Percentiles rank a stretch among this genome's conserved stretches.
Conservation (phyloP, 2,113 vertebrate genomes). For the Chaetops frenatus region DNA sequence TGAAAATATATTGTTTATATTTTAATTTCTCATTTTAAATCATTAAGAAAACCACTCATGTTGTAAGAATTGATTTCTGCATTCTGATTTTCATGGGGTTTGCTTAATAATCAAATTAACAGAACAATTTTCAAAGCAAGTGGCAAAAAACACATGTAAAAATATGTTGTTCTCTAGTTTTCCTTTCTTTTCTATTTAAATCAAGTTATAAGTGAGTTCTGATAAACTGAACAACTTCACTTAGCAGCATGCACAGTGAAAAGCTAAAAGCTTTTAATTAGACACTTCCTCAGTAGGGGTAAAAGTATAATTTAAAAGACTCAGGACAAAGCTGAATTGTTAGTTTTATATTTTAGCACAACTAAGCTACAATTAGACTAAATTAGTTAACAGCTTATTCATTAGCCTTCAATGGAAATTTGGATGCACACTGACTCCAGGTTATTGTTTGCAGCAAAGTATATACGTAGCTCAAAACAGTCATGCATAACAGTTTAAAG, state of each 20-base stretch:
- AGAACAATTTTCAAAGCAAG: conserved; percentile 34
- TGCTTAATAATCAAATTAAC: conserved; percentile 46
- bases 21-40: background rate
- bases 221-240: conserved; percentile 62
- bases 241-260: conserved; percentile 58
- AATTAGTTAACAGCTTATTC: conserved; percentile 72
- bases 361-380: conserved; percentile 71
- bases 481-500: conserved; percentile 16
- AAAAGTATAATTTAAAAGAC: conserved; percentile 70
- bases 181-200: background rate
- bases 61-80: background rate
- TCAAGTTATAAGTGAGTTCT: conserved; percentile 52
- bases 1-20: background rate
- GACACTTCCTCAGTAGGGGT: conserved; percentile 61
- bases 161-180: background rate
- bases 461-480: conserved; percentile 24
- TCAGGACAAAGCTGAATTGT: conserved; percentile 53
- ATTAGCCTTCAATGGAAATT: conserved; percentile 68
- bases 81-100: background rate
- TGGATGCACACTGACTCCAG: conserved; percentile 50
- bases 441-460: conserved; percentile 59
- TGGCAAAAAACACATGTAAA: background rate
- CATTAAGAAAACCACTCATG: background rate
- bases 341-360: conserved; percentile 65
- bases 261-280: conserved; percentile 76